Evolutionary conservation across 2,888 invertebrate species (phyloP).

Genomic region (Ernsta delagoae): DNA sequence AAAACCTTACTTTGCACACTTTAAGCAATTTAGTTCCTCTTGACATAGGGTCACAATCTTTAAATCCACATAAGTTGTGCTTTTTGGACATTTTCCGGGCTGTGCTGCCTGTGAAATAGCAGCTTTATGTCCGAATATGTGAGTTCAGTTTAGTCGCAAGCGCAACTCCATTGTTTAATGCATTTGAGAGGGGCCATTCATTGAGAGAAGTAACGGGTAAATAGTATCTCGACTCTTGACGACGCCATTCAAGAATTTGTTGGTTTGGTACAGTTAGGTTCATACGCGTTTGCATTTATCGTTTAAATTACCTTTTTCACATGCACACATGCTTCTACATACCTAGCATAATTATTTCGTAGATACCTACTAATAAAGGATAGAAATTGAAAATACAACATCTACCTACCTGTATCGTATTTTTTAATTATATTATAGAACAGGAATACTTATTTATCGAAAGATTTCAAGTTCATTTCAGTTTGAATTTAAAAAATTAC

Average conservation of each 20-base stretch:
- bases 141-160: constrained; percentile 34
- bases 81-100: constrained; percentile 25
- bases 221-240: constrained; percentile 76
- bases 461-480: no score
- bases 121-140: constrained; percentile 48
- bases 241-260: constrained; percentile 73
- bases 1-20: constrained; percentile 68
- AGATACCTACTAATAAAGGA: no score
- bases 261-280: constrained; percentile 54
- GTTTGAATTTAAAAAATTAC: no score
- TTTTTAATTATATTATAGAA: no score
- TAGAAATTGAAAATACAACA: no score
- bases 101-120: constrained; percentile 39
- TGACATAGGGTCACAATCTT: constrained; percentile 58
- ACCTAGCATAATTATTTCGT: no score
- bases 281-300: neutral
- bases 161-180: constrained; percentile 34
- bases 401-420: no score
- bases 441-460: no score
- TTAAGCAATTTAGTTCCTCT: constrained; percentile 66
- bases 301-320: no score
- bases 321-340: no score
- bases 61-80: constrained; percentile 55
- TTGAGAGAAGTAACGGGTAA: constrained; percentile 82
- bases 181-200: constrained; percentile 73